These are phyloP conservation scores for Caenorhabditis japonica DNA, from an alignment of 2,888 invertebrate genomes.

Conservation along the genomic window DNA sequence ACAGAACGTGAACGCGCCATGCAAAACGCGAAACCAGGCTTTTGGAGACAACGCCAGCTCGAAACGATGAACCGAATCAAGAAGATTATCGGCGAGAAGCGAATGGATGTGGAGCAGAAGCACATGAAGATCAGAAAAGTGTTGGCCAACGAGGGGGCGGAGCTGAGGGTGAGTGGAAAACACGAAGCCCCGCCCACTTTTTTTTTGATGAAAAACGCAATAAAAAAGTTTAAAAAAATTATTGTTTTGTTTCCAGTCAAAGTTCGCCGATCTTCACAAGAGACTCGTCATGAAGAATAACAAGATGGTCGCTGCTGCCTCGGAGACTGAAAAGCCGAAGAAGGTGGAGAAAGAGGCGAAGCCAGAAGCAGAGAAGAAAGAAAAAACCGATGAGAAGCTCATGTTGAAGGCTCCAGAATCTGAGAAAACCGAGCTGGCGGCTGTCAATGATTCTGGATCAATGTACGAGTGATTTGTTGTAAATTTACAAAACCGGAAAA, in stretches of 20 bases:
- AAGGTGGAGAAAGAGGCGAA: slow-evolving; percentile 13
- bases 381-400: slow-evolving; percentile 43
- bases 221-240: too few relatives aligned
- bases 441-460: slow-evolving; percentile 46
- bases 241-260: slow-evolving; percentile 51
- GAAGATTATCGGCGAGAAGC: slow-evolving; percentile 24
- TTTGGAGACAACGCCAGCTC: slow-evolving; percentile 40
- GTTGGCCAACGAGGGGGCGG: slow-evolving; percentile 19
- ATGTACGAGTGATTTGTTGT: too few relatives aligned
- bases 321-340: slow-evolving; percentile 9
- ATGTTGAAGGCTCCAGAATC: slow-evolving; percentile 48
- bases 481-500: too few relatives aligned
- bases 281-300: slow-evolving; percentile 46
- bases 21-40: slow-evolving; percentile 48
- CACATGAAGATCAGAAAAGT: slow-evolving; percentile 38
- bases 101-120: slow-evolving; percentile 45
- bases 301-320: slow-evolving; percentile 12
- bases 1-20: slow-evolving; percentile 39
- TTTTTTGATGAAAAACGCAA: background rate
- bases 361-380: slow-evolving; percentile 41
- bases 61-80: slow-evolving; percentile 43
- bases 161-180: slow-evolving; percentile 34
- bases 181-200: background rate
- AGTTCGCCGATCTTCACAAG: slow-evolving; percentile 50
- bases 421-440: slow-evolving; percentile 34